Conservation (phyloP, 2,113 vertebrate species). For the Pangasianodon gigas region DNA sequence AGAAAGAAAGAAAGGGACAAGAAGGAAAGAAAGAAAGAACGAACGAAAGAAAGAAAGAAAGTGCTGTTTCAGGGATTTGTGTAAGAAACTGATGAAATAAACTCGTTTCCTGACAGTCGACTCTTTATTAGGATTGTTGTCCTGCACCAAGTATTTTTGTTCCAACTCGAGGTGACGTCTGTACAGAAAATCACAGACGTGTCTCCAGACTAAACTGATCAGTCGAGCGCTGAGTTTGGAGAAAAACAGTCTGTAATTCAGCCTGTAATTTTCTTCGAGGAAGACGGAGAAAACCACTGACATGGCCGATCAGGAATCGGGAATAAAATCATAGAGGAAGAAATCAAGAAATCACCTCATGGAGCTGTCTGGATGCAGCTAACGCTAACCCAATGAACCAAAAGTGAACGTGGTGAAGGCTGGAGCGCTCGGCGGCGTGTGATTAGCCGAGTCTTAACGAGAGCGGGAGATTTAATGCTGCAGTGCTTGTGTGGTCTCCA, state of each 20-base stretch:
- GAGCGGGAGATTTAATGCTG: conserved; percentile 54
- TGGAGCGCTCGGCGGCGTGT: neutral
- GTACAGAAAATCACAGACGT: too few relatives aligned
- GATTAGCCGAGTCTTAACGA: conserved; percentile 43
- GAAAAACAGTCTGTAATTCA: neutral
- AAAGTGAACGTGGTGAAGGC: neutral
- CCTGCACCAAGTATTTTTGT: too few relatives aligned
- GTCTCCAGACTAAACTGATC: too few relatives aligned
- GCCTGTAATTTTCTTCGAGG: neutral
- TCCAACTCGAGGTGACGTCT: too few relatives aligned
- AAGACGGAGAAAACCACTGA: neutral
- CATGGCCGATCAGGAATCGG: neutral
- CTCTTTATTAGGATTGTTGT: too few relatives aligned
- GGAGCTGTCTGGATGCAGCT: neutral
- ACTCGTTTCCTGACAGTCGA: too few relatives aligned
- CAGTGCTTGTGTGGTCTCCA: conserved; percentile 72
- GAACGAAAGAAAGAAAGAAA: neutral
- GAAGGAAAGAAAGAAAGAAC: neutral
- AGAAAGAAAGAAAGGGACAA: neutral
- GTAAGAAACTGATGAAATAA: too few relatives aligned
- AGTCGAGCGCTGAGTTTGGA: too few relatives aligned
- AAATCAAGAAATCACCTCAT: neutral
- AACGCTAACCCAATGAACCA: conserved; percentile 6
- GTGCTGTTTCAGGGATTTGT: too few relatives aligned
- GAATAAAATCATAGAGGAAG: neutral